phyloP scores from a whole-genome alignment of 2,113 vertebrate genomes.

The Melierax canorus region DNA sequence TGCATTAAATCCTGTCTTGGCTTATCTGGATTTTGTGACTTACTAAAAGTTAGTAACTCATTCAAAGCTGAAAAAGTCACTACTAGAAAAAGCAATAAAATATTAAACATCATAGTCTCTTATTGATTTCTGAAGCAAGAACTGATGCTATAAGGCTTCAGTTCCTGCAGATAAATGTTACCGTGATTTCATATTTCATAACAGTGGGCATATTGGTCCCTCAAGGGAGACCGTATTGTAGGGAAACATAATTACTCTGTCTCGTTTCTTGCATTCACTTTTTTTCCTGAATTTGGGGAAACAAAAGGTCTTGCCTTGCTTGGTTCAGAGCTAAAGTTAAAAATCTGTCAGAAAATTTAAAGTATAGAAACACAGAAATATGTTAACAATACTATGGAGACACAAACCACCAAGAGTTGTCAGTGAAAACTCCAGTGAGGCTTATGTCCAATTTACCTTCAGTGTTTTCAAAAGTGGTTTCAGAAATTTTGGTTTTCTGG shows the following conservation, averaged over 20 bases:
- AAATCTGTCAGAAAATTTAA: background rate
- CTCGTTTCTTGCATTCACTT: background rate
- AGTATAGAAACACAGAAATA: background rate
- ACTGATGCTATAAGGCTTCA: background rate
- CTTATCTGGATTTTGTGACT: slow-evolving; percentile 11
- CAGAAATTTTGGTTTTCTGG: background rate
- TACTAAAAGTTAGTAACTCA: background rate
- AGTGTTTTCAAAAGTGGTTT: background rate
- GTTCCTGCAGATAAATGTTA: slow-evolving; percentile 39
- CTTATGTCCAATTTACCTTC: background rate
- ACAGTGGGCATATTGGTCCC: background rate
- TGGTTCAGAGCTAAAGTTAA: background rate
- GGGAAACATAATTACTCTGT: background rate
- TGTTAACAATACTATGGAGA: background rate
- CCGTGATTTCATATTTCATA: slow-evolving; percentile 26
- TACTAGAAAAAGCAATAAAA: slow-evolving; percentile 8
- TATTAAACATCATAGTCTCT: background rate
- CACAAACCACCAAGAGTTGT: background rate
- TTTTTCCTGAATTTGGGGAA: background rate
- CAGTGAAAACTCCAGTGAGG: background rate
- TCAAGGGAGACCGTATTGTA: background rate
- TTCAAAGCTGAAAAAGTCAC: background rate
- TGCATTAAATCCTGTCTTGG: background rate
- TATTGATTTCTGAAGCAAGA: background rate
- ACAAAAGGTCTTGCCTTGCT: background rate